Evolutionary conservation across 2,797 vertebrate genomes (phyloP), one percentile per base, ranked within the genome.

Genomic region (Poeciliopsis presidionis): DNA sequence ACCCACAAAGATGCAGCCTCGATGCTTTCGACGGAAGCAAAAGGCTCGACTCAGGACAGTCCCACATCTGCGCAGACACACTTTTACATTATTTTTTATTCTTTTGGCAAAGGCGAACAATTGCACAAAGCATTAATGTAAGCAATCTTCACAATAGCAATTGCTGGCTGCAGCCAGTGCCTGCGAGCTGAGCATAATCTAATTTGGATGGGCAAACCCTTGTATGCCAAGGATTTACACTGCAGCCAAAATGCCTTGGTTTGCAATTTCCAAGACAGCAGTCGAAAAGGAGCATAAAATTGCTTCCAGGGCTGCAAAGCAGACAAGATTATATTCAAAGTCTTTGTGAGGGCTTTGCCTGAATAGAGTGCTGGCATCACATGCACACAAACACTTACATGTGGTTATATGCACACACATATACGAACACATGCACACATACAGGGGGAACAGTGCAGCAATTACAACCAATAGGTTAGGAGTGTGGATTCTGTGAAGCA

Each of bases 241-340:
- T 95, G 95, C 91, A 91, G 95, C 95, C 94, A 96, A 96, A 96
- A 96, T 93, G 93, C 93, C 95, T 93, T 93, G 93, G 91, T 94
- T 95, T 95, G 95, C 96, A 95, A 94, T 94, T 92, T 95, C 94
- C 93, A 95, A 95, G 94, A 93, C 94, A 96, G 94, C 88, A 94
- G 94, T 92, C 93, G 93, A 95, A 95, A 94, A 95, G 94, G 92
- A 94, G 95, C 93, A 95, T 95, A 96, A 97, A 97, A 96, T 96
- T 96, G 94, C 95, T 96, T 94, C 92, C 93, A 93, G 91, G 91
- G 93, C 94, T 95, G 94, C 94, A 95, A 90, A 94, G 95, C 93
- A 95, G 95, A 96, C 95, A 95, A 96, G 95, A 95, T 96, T 96
- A 95, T 95, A 95, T 95, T 95, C 94, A 94, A 94, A 95, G 95